phyloP scores from a whole-genome alignment of 2,113 vertebrate species.

The Rhabdornis inornatus region DNA sequence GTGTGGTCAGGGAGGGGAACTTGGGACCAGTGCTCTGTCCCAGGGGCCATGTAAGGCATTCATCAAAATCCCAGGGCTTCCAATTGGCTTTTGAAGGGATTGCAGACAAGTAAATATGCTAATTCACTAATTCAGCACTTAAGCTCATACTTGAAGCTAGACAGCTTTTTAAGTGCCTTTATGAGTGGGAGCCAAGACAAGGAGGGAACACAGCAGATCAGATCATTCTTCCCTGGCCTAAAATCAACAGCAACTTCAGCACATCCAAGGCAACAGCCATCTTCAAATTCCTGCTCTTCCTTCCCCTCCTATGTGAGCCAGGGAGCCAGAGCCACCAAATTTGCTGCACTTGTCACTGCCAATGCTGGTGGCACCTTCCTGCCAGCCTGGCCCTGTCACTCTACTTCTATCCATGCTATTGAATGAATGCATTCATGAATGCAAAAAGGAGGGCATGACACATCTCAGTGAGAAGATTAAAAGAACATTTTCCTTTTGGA shows the following conservation, averaged over 20 bases:
- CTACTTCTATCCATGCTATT: not conserved
- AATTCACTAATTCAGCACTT: constrained; percentile 16
- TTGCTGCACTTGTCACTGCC: not conserved
- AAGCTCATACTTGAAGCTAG: constrained; percentile 13
- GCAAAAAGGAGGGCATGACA: not conserved
- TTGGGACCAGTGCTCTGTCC: not conserved
- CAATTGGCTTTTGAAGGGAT: not conserved
- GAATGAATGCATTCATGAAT: not conserved
- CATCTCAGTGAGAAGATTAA: not conserved
- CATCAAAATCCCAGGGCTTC: not conserved
- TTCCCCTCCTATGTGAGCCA: fast-evolving
- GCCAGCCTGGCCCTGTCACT: not conserved
- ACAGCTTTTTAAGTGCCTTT: constrained; percentile 18
- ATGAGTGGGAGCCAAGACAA: not conserved
- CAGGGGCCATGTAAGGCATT: not conserved
- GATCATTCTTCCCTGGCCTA: not conserved
- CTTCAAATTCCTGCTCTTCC: not conserved
- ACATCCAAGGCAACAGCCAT: not conserved
- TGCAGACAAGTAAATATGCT: not conserved
- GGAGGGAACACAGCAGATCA: not conserved
- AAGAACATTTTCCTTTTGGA: not conserved
- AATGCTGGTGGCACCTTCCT: not conserved
- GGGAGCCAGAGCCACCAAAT: not conserved
- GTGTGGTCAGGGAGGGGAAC: not conserved
- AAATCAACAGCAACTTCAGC: not conserved